Conservation (phyloP, 2,888 invertebrate genomes). For the Octonoba sinensis region DNA sequence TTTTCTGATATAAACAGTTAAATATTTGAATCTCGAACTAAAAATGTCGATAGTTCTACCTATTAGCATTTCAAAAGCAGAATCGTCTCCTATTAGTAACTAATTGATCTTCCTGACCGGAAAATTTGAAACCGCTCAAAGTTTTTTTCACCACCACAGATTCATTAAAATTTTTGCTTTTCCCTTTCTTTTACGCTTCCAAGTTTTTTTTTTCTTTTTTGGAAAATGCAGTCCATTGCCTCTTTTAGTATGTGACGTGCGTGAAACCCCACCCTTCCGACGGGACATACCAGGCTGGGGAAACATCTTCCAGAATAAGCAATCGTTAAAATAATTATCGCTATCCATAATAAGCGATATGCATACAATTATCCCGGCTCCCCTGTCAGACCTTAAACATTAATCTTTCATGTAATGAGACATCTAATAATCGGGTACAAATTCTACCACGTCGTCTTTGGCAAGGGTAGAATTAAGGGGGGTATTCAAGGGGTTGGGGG, state of each 20-base stretch:
- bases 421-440: slow-evolving; percentile 61
- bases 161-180: not conserved
- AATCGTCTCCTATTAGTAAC: too few species aligned
- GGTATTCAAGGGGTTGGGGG: not conserved
- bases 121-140: too few species aligned
- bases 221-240: too few species aligned
- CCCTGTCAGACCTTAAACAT: slow-evolving; percentile 54
- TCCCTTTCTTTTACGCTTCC: not conserved
- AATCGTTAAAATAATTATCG: slow-evolving; percentile 64
- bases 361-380: slow-evolving; percentile 61
- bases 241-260: too few species aligned
- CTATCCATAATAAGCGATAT: slow-evolving; percentile 63
- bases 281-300: too few species aligned
- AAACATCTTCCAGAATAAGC: slow-evolving; percentile 33
- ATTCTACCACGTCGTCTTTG: slow-evolving; percentile 52
- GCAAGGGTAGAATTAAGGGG: slow-evolving; percentile 1
- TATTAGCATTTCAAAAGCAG: too few species aligned
- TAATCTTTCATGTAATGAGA: slow-evolving; percentile 63
- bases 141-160: not conserved
- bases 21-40: too few species aligned
- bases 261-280: too few species aligned
- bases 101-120: too few species aligned
- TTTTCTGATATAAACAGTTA: too few species aligned
- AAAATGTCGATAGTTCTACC: too few species aligned
- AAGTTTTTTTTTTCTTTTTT: too few species aligned